phyloP scores from a whole-genome alignment of 2,888 invertebrate genomes.

The Syritta pipiens region DNA sequence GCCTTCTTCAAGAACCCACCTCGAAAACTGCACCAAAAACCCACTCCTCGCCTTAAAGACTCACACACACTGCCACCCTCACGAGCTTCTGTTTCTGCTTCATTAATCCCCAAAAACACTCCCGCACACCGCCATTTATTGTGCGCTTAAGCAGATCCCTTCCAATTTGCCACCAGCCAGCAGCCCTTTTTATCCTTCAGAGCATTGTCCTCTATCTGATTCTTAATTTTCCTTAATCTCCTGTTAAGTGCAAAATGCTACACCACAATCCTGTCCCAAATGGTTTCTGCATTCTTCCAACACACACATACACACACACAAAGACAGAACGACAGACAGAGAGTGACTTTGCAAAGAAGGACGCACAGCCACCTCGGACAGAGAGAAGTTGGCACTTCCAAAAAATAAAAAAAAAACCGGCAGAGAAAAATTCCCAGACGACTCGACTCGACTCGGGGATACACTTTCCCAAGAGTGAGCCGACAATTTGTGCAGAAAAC shows the following conservation, averaged over 20 bases:
- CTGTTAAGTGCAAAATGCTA: slow-evolving; percentile 60
- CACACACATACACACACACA: slow-evolving; percentile 6
- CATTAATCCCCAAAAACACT: slow-evolving; percentile 24
- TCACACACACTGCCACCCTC: too few relatives aligned
- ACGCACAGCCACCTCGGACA: neutral
- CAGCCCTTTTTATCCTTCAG: slow-evolving; percentile 6
- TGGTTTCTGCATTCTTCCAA: slow-evolving; percentile 24
- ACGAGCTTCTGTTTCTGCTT: slow-evolving; percentile 2
- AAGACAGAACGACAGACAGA: slow-evolving; percentile 5
- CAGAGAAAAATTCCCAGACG: slow-evolving; percentile 68
- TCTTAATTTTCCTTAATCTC: slow-evolving; percentile 63
- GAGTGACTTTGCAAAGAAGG: slow-evolving; percentile 8
- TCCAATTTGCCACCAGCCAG: slow-evolving; percentile 8
- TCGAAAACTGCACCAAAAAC: too few relatives aligned
- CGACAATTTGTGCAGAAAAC: slow-evolving; percentile 51
- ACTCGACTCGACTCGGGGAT: slow-evolving; percentile 5
- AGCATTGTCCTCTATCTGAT: slow-evolving; percentile 38
- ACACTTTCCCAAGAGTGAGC: slow-evolving; percentile 17
- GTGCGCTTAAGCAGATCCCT: neutral
- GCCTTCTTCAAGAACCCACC: too few relatives aligned
- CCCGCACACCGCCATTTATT: too few relatives aligned
- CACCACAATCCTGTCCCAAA: slow-evolving; percentile 53
- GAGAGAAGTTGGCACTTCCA: slow-evolving; percentile 18
- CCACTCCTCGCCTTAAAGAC: too few relatives aligned
- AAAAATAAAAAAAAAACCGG: too few relatives aligned